Conservation (phyloP, 2,113 vertebrate genomes). For the Oreocharis arfaki region DNA sequence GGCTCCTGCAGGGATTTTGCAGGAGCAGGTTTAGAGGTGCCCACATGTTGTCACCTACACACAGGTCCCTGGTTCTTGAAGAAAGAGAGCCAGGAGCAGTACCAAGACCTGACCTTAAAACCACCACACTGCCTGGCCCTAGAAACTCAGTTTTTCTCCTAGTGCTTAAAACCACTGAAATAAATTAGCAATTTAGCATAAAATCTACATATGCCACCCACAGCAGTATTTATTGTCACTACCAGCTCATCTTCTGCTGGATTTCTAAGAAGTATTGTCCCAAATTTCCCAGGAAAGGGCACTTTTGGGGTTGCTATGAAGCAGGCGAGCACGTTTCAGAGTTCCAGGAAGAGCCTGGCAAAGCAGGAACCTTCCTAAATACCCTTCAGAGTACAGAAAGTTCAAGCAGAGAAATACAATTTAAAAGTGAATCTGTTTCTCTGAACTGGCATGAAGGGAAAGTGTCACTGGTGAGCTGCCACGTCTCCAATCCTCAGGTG, state of each 20-base stretch:
- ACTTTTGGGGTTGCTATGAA: not conserved
- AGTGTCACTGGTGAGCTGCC: not conserved
- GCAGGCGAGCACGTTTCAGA: not conserved
- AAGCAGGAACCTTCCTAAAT: not conserved
- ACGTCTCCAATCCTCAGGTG: constrained; percentile 21
- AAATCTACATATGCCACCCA: not conserved
- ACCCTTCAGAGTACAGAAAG: not conserved
- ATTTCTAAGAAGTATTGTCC: not conserved
- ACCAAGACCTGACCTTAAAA: not conserved
- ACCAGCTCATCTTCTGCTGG: not conserved
- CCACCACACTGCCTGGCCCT: not conserved
- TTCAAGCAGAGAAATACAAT: not conserved
- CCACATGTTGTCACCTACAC: not conserved
- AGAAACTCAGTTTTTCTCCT: not conserved
- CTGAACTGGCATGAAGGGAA: constrained; percentile 6
- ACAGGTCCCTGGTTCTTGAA: not conserved
- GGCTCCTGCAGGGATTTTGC: not conserved
- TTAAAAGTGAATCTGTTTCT: not conserved
- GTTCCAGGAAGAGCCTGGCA: constrained; percentile 24
- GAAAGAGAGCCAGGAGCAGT: not conserved
- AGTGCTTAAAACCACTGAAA: not conserved
- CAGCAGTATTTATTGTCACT: not conserved
- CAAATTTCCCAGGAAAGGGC: not conserved
- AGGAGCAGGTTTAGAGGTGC: not conserved
- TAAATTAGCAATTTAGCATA: not conserved